Evolutionary conservation across 2,888 invertebrate species (phyloP).

Genomic region (Caenorhabditis zanzibari): DNA sequence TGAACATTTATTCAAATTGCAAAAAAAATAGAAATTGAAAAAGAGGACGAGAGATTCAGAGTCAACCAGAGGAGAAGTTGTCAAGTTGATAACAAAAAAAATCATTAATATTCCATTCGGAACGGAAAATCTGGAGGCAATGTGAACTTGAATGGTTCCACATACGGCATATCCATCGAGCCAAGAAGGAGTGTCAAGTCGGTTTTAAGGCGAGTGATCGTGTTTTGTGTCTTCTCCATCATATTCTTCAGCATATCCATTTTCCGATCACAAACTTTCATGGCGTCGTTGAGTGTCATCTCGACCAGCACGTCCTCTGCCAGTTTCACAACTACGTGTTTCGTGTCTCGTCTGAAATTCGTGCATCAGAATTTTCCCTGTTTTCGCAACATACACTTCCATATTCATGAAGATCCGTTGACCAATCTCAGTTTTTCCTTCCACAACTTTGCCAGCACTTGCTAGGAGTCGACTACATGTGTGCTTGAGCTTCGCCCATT

Average conservation of each 20-base stretch:
- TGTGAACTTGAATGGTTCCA: constrained; percentile 33
- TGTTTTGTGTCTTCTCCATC: constrained; percentile 33
- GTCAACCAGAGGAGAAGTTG: background rate
- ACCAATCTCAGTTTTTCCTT: constrained; percentile 65
- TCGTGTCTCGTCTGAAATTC: constrained; percentile 63
- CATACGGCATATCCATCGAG: constrained; percentile 44
- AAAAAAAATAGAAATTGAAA: too few relatives aligned
- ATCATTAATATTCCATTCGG: constrained; percentile 8
- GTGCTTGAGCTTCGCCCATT: constrained; percentile 54
- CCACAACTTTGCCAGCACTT: constrained; percentile 21
- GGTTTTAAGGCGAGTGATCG: constrained; percentile 25
- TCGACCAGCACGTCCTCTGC: constrained; percentile 64
- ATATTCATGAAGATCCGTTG: constrained; percentile 67
- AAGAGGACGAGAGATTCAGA: background rate
- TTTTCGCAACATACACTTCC: constrained; percentile 58
- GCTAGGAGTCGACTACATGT: constrained; percentile 48
- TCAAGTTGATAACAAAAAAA: background rate
- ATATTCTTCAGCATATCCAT: constrained; percentile 50
- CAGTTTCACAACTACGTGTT: constrained; percentile 67
- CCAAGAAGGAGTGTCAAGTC: constrained; percentile 42
- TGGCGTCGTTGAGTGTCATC: constrained; percentile 62
- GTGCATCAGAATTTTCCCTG: background rate
- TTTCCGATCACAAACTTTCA: constrained; percentile 57
- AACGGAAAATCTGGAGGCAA: constrained; percentile 35
- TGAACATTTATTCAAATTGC: too few relatives aligned